These are phyloP conservation scores for Cuniculus paca DNA, from an alignment of 2,797 vertebrate species.

Conservation along the genomic window DNA sequence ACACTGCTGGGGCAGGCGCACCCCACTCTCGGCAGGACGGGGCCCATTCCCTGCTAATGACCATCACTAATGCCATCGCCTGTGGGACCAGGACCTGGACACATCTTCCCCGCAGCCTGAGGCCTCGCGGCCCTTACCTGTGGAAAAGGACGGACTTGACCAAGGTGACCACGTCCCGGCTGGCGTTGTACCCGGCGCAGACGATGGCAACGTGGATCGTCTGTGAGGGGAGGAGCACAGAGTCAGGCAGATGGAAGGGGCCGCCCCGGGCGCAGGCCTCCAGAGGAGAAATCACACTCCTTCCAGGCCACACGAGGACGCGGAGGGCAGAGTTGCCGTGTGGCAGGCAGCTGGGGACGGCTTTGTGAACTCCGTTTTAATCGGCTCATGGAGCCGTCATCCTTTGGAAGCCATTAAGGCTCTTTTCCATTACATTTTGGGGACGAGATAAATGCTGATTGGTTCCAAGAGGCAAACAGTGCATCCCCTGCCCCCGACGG, in stretches of 20 bases:
- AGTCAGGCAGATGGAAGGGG: slow-evolving; percentile 57
- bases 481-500: background rate
- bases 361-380: slow-evolving; percentile 88
- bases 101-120: background rate
- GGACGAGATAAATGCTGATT: slow-evolving; percentile 73
- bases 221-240: slow-evolving; percentile 87
- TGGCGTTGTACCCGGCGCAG: slow-evolving; percentile 98
- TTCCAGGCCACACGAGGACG: slow-evolving; percentile 73
- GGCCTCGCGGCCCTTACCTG: slow-evolving; percentile 90
- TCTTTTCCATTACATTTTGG: slow-evolving; percentile 81
- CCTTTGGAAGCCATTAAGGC: slow-evolving; percentile 84
- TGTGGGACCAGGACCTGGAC: background rate
- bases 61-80: background rate
- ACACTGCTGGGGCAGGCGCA: too few species aligned
- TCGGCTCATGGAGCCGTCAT: slow-evolving; percentile 85
- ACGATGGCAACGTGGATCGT: slow-evolving; percentile 99
- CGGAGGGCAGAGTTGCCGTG: slow-evolving; percentile 78
- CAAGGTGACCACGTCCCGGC: slow-evolving; percentile 97
- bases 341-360: slow-evolving; percentile 80
- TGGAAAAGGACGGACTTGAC: slow-evolving; percentile 99
- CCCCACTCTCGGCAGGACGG: background rate
- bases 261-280: background rate
- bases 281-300: slow-evolving; percentile 53
- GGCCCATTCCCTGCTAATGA: background rate
- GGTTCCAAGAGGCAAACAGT: slow-evolving; percentile 65